Evolutionary conservation across 2,113 vertebrate species (phyloP).

Genomic region (Scophthalmus maximus): DNA sequence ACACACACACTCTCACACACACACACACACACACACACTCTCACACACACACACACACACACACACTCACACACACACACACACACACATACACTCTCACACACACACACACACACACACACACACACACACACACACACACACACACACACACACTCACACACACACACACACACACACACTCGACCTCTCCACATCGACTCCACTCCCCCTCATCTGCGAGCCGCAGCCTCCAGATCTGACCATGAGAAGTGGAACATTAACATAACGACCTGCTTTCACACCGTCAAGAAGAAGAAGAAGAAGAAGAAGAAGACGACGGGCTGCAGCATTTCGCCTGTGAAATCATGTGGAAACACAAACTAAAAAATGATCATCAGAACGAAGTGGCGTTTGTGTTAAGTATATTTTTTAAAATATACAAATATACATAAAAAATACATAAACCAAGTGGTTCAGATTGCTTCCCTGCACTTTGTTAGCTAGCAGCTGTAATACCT

Average conservation of each 20-base stretch:
- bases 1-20: conserved; percentile 70
- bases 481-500: no score
- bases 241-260: not conserved
- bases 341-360: no score
- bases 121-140: conserved; percentile 15
- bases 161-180: conserved; percentile 62
- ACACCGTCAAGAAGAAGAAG: conserved; percentile 39
- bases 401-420: no score
- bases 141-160: conserved; percentile 69
- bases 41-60: no score
- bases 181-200: conserved; percentile 85
- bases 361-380: no score
- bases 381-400: no score
- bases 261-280: conserved; percentile 34
- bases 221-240: conserved; percentile 28
- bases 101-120: conserved; percentile 23
- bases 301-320: no score
- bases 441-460: no score
- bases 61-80: conserved; percentile 16
- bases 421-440: no score
- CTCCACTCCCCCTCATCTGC: conserved; percentile 58
- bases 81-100: conserved; percentile 25
- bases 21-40: conserved; percentile 52
- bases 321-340: not conserved
- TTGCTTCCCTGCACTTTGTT: no score